phyloP scores from a whole-genome alignment of 2,888 invertebrate genomes.

The Andrena fulva region DNA sequence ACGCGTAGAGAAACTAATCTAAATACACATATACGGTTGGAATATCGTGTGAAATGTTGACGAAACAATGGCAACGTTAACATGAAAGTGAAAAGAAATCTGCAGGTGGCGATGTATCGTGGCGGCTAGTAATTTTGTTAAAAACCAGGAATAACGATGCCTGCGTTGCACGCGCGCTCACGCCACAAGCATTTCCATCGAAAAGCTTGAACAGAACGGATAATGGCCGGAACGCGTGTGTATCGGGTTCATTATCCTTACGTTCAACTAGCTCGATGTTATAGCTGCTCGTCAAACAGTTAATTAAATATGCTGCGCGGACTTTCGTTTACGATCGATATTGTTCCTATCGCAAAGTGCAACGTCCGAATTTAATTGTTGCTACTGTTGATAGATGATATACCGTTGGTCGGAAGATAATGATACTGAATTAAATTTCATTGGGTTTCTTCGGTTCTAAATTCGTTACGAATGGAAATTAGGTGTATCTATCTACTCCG shows the following conservation, averaged over 20 bases:
- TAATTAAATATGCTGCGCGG: slow-evolving; percentile 52
- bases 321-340: slow-evolving; percentile 60
- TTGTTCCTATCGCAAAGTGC: slow-evolving; percentile 18
- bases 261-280: slow-evolving; percentile 34
- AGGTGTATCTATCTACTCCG: no score
- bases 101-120: neutral
- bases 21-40: no score
- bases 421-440: no score
- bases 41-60: neutral
- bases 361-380: slow-evolving; percentile 26
- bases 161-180: neutral
- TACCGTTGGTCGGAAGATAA: neutral
- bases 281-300: slow-evolving; percentile 33
- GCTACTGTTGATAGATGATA: neutral
- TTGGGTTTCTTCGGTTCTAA: no score
- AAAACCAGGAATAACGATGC: slow-evolving; percentile 15
- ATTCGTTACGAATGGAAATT: no score
- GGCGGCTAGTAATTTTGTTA: slow-evolving; percentile 4
- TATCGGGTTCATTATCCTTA: slow-evolving; percentile 51
- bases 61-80: neutral
- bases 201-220: slow-evolving; percentile 27
- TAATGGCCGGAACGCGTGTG: slow-evolving; percentile 44
- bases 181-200: slow-evolving; percentile 18
- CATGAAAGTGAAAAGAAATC: slow-evolving; percentile 27
- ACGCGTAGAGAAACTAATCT: no score